Evolutionary conservation across 2,113 vertebrate species (phyloP).

Genomic region (Hyaena hyaena): DNA sequence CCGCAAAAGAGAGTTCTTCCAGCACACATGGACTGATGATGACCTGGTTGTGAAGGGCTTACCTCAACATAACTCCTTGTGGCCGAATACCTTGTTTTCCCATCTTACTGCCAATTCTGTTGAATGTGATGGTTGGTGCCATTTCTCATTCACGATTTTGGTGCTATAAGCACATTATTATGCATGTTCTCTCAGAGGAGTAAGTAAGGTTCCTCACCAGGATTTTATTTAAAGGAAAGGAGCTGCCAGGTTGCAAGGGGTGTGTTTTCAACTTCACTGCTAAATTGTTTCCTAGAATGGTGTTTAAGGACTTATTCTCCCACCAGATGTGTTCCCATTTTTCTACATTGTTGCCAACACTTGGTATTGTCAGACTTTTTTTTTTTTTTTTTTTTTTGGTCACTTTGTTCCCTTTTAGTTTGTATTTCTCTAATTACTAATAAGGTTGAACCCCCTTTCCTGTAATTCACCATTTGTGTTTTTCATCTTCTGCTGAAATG

Average conservation of each 20-base stretch:
- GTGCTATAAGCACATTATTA: neutral
- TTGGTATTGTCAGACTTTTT: neutral
- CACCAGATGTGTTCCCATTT: neutral
- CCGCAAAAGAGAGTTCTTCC: neutral
- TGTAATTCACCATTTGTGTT: neutral
- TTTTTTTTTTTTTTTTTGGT: neutral
- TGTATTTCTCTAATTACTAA: neutral
- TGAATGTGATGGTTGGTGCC: neutral
- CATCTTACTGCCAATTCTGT: neutral
- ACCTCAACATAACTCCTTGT: too few species aligned
- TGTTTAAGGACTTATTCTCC: neutral
- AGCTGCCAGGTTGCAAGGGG: neutral
- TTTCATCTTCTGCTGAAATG: neutral
- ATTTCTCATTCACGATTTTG: neutral
- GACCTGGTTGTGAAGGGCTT: neutral
- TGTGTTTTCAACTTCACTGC: neutral
- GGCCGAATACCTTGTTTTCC: neutral
- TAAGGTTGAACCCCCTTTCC: neutral
- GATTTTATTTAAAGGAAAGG: neutral
- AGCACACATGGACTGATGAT: rapidly evolving
- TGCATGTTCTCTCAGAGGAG: neutral
- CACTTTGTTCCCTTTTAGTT: neutral
- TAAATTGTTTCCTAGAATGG: neutral
- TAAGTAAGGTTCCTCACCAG: neutral
- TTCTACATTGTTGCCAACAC: neutral